Evolutionary conservation across 2,113 vertebrate species (phyloP), one percentile per base, ranked within the genome.

Genomic region (Abramis brama): DNA sequence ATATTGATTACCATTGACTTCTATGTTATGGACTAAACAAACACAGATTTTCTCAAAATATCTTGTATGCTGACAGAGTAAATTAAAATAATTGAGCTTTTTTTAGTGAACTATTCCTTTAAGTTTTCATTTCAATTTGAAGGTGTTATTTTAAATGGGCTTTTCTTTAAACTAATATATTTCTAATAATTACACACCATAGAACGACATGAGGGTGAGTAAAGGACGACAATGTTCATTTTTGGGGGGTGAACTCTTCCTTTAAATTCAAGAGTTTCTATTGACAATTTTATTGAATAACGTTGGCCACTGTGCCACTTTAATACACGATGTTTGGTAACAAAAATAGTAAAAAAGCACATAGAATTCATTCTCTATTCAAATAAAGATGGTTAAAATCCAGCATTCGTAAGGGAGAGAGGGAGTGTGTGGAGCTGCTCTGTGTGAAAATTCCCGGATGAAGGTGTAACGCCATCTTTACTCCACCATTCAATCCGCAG

Each of bases 401-500:
- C 50, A 83, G 50, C 50, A 36, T 73, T 71, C 25, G 50, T 43
- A 8, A 25, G 15, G 23, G 17, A 83, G 82, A 83, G 79, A 74
- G 82, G 50, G 82, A 74, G 82, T 36, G 82, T 83, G 82, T 43
- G 33, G 50, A 74, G 68, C 73, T 74, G 82, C 82, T 57, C 81
- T 71, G 33, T 25, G 80, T 59, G 33, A 59, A 93, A 89, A 92
- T 87, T 83, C 93, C 93, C 94, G 92, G 94, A 94, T 93, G 91
- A 89, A 87, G 57, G 79, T 62, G 75, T 80, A 89, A 85, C 93
- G 94, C 94, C 95, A 95, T 95, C 91, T 95, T 94, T 92, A 85
- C 87, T 89, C 86, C 88, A 91, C 82, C 83, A 89, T 90, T 91
- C 91, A 88, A 90, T 92, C 89, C 93, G 90, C 92, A 92, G 87